phyloP scores from a whole-genome alignment of 2,113 vertebrate genomes.

The Protobothrops mucrosquamatus region DNA sequence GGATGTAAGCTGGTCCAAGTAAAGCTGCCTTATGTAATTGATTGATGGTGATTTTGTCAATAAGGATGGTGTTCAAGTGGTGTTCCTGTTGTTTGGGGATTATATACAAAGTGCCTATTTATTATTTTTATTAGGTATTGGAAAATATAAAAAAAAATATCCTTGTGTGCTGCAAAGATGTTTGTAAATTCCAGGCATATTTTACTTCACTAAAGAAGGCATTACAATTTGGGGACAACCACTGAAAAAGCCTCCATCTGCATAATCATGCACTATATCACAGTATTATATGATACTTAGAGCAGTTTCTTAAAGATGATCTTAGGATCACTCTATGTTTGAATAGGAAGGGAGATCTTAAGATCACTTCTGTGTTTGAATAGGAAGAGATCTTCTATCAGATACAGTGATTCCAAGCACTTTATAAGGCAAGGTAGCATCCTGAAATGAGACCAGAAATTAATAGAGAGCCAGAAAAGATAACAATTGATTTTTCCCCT shows the following conservation, averaged over 20 bases:
- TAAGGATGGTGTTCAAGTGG: neutral
- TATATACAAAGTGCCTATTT: neutral
- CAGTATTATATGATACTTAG: neutral
- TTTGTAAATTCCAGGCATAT: neutral
- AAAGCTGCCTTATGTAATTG: neutral
- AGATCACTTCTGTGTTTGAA: neutral
- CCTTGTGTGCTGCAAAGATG: neutral
- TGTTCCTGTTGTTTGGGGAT: neutral
- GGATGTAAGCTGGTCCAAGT: neutral
- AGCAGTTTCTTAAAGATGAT: neutral
- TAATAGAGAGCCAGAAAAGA: neutral
- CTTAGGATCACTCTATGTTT: neutral
- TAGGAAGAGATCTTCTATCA: neutral
- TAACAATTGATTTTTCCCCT: neutral
- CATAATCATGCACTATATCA: neutral
- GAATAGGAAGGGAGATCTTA: too few species aligned
- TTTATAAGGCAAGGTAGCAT: neutral
- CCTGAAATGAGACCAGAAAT: neutral
- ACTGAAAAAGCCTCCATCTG: neutral
- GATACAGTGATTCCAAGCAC: neutral
- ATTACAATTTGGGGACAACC: neutral
- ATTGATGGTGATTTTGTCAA: neutral
- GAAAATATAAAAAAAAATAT: neutral
- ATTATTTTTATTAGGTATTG: neutral
- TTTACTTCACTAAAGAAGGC: neutral